These are phyloP conservation scores for Myotis davidii DNA, from an alignment of 2,113 vertebrate genomes.

Conservation along the genomic window DNA sequence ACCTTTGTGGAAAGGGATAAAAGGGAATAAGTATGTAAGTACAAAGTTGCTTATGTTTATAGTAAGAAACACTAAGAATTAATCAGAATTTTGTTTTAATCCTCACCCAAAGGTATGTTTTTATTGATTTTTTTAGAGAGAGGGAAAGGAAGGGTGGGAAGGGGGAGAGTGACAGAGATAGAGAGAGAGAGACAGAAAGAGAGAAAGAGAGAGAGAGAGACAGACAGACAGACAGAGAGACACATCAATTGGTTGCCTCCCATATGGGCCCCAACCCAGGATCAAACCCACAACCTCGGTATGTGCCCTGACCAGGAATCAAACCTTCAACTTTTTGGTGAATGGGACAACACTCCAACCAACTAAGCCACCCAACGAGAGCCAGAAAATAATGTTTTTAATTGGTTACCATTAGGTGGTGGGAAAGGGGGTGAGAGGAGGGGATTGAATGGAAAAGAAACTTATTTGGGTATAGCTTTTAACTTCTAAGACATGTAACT, in stretches of 20 bases:
- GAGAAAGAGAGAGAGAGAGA: not conserved
- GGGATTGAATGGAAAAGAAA: not conserved
- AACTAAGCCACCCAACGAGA: not conserved
- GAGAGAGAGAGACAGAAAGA: not conserved
- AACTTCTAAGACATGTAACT: not conserved
- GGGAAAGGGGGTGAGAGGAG: not conserved
- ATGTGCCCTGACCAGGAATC: not conserved
- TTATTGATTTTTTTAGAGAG: not conserved
- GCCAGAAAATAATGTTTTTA: conserved; percentile 19
- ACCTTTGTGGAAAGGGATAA: not conserved
- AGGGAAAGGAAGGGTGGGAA: not conserved
- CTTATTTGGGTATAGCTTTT: not conserved
- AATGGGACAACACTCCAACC: not conserved
- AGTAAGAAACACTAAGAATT: conserved; percentile 13
- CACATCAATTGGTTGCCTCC: not conserved
- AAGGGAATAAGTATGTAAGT: not conserved
- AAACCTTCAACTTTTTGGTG: not conserved
- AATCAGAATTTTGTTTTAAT: conserved; percentile 5
- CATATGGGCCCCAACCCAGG: not conserved
- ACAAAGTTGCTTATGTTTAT: not conserved
- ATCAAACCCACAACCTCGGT: not conserved
- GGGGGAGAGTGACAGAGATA: not conserved
- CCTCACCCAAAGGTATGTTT: not conserved
- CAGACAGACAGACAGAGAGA: not conserved
- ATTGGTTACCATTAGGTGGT: not conserved